phyloP scores from a whole-genome alignment of 2,888 invertebrate genomes.

The Junonia oenone region DNA sequence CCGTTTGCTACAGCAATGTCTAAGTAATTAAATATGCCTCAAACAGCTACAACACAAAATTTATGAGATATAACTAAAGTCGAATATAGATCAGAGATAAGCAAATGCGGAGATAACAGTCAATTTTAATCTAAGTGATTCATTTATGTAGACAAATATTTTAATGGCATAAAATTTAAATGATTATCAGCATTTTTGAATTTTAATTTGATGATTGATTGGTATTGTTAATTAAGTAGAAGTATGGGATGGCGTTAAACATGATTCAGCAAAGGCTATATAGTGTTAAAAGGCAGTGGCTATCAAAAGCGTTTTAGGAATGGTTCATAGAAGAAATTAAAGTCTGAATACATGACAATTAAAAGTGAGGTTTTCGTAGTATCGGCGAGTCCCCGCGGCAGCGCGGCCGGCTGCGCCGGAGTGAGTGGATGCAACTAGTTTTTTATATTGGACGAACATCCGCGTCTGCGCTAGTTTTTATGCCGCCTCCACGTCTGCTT shows the following conservation, averaged over 20 bases:
- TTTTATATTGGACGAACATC: slow-evolving; percentile 54
- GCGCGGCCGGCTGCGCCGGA: slow-evolving; percentile 26
- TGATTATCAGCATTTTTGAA: too few species aligned
- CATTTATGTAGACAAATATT: too few species aligned
- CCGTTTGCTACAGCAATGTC: slow-evolving; percentile 23
- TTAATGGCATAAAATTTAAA: too few species aligned
- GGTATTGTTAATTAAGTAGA: slow-evolving; percentile 1
- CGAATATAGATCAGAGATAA: slow-evolving; percentile 11
- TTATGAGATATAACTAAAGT: slow-evolving; percentile 11
- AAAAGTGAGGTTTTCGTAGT: slow-evolving; percentile 1
- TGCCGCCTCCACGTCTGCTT: slow-evolving; percentile 43
- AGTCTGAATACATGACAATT: neutral
- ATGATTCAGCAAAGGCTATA: neutral
- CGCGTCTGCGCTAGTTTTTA: slow-evolving; percentile 66
- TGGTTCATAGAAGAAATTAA: neutral
- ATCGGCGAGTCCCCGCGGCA: neutral
- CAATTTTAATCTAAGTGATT: slow-evolving; percentile 12
- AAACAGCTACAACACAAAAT: slow-evolving; percentile 9
- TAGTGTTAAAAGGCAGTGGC: neutral
- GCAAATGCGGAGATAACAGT: slow-evolving; percentile 9
- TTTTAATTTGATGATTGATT: too few species aligned
- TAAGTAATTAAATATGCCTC: slow-evolving; percentile 18
- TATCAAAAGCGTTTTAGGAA: neutral
- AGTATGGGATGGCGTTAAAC: neutral
- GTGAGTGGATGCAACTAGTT: slow-evolving; percentile 56